Conservation (phyloP, 2,888 invertebrate species). For the Himalopsyche tibetana region DNA sequence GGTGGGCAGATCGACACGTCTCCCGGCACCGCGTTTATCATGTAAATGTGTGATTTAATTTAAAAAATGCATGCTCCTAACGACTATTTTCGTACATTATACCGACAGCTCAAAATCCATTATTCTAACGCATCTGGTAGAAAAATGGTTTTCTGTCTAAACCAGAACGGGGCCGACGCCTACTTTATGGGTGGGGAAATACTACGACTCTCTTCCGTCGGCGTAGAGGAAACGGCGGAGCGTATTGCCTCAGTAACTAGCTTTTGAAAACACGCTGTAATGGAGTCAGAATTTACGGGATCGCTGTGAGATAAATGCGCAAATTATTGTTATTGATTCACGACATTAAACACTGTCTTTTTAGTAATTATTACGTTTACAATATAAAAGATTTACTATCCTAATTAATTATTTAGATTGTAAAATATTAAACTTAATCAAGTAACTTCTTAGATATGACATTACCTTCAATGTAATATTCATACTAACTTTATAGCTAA, state of each 20-base stretch:
- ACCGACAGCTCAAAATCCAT: conserved; percentile 56
- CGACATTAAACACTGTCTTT: too few species aligned
- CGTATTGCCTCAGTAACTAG: background rate
- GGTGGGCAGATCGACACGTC: conserved; percentile 9
- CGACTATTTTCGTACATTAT: conserved; percentile 54
- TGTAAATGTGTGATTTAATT: conserved; percentile 63
- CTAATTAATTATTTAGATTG: too few species aligned
- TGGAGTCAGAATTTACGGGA: conserved; percentile 6
- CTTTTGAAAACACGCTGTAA: conserved; percentile 16
- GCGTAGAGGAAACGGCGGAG: background rate
- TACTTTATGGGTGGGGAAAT: background rate
- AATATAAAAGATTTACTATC: too few species aligned
- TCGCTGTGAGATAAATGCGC: too few species aligned
- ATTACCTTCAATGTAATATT: too few species aligned
- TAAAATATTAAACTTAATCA: too few species aligned
- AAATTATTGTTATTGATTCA: too few species aligned
- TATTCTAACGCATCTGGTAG: conserved; percentile 63
- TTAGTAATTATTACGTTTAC: too few species aligned
- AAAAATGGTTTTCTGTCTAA: conserved; percentile 59
- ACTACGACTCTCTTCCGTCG: background rate
- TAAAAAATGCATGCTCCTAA: conserved; percentile 61
- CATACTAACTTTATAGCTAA: too few species aligned
- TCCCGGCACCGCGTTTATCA: conserved; percentile 54
- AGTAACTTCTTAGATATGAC: too few species aligned
- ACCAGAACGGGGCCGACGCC: conserved; percentile 43